Base-by-base conservation (phyloP, 2,113 vertebrate genomes). In the Psammodynastes pulverulentus region DNA sequence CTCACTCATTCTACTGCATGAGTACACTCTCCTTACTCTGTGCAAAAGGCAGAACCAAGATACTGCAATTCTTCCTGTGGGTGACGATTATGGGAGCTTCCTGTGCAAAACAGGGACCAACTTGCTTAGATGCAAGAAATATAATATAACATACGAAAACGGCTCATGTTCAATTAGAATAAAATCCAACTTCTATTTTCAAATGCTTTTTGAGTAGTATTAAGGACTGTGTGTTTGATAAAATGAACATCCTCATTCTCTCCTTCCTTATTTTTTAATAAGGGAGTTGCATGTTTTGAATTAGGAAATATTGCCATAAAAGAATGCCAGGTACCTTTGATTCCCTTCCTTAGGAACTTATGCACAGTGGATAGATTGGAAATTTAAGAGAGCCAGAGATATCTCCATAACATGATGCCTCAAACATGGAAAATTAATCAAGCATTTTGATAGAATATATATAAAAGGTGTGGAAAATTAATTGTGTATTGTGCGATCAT, bases 381-480 rank as follows among this genome's bases (percentile, higher is more conserved):
- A 62, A 3, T 8, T 8, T 89, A 10, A 21, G 46, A 48, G 26
- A 46, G 56, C 23, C 48, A 89, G 17, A 72, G 13, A 72, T 72
- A 39, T 34, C 39, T 34, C 86, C 29, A 87, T 49, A 56, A n/a
- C 52, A 23, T 39, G 39, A 8, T 19, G 26, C 24, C 19, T 34
- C 9, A 89, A 24, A 48, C 91, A 90, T 91, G 54, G 46, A 49
- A 19, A 67, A 79, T 12, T 93, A 6, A 91, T 87, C 89, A 88
- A 84, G 2, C 4, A 21, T 48, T 90, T 26, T 90, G 86, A 49
- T 5, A 79, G 34, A 46, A 29, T 12, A 17, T 54, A 46, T 48
- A 72, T 23, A 45, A 21, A 87, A 88, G 29, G 29, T 39, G 29
- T 48, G n/a, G 9, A 21, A 58, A 91, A 58, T 45, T 45, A 58